Conservation (phyloP, 2,888 invertebrate species). For the Drosophila diplacantha region DNA sequence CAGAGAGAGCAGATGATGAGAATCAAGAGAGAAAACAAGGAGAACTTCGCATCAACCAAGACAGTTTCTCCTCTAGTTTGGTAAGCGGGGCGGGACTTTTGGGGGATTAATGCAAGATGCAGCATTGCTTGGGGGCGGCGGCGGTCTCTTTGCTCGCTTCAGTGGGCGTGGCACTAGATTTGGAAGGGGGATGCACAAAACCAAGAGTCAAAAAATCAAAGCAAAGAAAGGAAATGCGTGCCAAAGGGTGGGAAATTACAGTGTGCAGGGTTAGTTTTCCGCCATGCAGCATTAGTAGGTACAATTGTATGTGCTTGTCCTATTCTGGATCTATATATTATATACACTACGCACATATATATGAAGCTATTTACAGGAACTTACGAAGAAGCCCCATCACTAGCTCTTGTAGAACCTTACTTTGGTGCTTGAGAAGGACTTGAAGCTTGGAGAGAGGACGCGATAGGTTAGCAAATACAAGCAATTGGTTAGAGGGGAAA, state of each 20-base stretch:
- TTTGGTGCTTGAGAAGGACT: conserved; percentile 65
- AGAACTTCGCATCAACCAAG: conserved; percentile 5
- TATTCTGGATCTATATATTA: neutral
- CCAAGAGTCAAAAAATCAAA: conserved; percentile 36
- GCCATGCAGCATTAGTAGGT: neutral
- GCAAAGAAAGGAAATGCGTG: conserved; percentile 18
- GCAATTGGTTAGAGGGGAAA: neutral
- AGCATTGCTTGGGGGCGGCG: conserved; percentile 60
- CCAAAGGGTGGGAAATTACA: neutral
- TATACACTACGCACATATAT: conserved; percentile 15
- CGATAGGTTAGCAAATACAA: conserved; percentile 10
- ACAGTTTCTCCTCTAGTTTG: neutral
- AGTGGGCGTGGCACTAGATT: conserved; percentile 51
- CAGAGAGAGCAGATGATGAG: conserved; percentile 9
- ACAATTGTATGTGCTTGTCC: neutral
- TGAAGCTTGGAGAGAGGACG: conserved; percentile 49
- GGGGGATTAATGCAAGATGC: conserved; percentile 53
- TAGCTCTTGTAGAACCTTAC: conserved; percentile 67
- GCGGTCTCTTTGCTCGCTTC: conserved; percentile 28
- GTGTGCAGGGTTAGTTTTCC: conserved; percentile 12
- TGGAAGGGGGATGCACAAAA: conserved; percentile 19
- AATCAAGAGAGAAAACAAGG: neutral
- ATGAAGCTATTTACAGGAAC: conserved; percentile 14
- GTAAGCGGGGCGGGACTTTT: neutral
- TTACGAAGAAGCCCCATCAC: conserved; percentile 19